Percentiles rank a stretch among this genome's conserved stretches.
These are phyloP conservation scores for Colistium nudipinnis DNA, from an alignment of 2,113 vertebrate species.

Conservation along the genomic window DNA sequence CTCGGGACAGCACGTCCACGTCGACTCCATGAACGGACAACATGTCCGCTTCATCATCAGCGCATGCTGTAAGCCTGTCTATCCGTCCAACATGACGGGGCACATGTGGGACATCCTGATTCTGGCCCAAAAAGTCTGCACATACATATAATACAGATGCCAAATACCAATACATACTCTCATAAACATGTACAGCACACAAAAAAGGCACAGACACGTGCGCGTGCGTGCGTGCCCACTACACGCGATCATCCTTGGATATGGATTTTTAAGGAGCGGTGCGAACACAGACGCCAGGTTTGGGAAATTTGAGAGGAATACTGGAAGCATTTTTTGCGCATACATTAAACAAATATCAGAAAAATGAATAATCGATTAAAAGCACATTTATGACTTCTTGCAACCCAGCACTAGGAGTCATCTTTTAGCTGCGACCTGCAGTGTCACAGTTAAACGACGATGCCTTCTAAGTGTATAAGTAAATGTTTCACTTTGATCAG, in stretches of 20 bases:
- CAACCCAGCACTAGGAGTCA: slow-evolving; percentile 7
- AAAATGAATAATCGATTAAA: slow-evolving; percentile 15
- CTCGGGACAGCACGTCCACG: slow-evolving; percentile 52
- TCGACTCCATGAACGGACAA: slow-evolving; percentile 52
- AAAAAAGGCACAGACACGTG: neutral
- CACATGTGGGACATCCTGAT: too few species aligned
- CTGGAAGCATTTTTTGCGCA: neutral
- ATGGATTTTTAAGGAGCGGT: slow-evolving; percentile 6
- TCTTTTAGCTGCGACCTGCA: neutral
- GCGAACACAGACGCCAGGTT: neutral
- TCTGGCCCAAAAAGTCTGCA: too few species aligned
- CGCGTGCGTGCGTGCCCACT: too few species aligned
- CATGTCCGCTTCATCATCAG: slow-evolving; percentile 16
- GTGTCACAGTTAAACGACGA: neutral
- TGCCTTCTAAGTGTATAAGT: slow-evolving; percentile 12
- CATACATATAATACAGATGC: neutral
- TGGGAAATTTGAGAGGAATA: slow-evolving; percentile 8
- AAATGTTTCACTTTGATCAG: slow-evolving; percentile 44
- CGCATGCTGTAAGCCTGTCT: neutral
- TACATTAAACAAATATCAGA: slow-evolving; percentile 1
- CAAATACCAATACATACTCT: neutral
- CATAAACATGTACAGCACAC: slow-evolving; percentile 8
- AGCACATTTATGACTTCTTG: neutral
- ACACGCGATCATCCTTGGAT: neutral
- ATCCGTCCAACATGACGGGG: neutral